Base-by-base conservation (phyloP, 2,797 vertebrate genomes). In the Phrynocephalus vlangalii region DNA sequence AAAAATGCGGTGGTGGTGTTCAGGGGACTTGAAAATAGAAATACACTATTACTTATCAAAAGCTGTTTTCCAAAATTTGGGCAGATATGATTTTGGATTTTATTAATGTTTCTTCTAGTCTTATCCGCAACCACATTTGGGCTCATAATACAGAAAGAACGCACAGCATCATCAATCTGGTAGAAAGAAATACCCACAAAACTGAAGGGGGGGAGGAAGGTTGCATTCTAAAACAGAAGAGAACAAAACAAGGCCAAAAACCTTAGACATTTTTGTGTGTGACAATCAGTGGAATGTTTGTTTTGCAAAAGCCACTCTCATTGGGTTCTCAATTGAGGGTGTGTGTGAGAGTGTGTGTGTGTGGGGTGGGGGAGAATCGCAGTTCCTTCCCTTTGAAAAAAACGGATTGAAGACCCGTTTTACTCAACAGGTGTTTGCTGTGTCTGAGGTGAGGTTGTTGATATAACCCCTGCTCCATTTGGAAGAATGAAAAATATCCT, bases 341-440 rank as follows among this genome's bases (percentile, higher is more conserved):
- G 9, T 24, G 24, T 7, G 44, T 8, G 91, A 5, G 9, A 3
- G 11, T 3, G n/a, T 20, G 9, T n/a, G n/a, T n/a, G n/a, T n/a
- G n/a, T n/a, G n/a, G n/a, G n/a, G n/a, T n/a, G 33, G 13, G 16
- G 44, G 15, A 91, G 83, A 84, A 92, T 88, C 91, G 63, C 87
- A 90, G 75, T 86, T 1, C 90, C 83, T 87, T 84, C 76, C 0
- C 9, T 20, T 73, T 1, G 28, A 22, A 75, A 83, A 63, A 63
- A n/a, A 94, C 90, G 90, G 93, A 89, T 87, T 77, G 72, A 90
- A 87, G 89, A 89, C 91, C 89, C 1, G 6, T 87, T 92, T 90
- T 92, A 95, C 92, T 92, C 97, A 97, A 95, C 98, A 98, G 98
- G 98, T 98, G 98, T 98, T 98, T 96, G 97, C 97, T 96, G 97